Percentiles rank a stretch among this genome's conserved stretches.
phyloP scores from a whole-genome alignment of 2,888 invertebrate genomes.

The Drosophila quinaria region DNA sequence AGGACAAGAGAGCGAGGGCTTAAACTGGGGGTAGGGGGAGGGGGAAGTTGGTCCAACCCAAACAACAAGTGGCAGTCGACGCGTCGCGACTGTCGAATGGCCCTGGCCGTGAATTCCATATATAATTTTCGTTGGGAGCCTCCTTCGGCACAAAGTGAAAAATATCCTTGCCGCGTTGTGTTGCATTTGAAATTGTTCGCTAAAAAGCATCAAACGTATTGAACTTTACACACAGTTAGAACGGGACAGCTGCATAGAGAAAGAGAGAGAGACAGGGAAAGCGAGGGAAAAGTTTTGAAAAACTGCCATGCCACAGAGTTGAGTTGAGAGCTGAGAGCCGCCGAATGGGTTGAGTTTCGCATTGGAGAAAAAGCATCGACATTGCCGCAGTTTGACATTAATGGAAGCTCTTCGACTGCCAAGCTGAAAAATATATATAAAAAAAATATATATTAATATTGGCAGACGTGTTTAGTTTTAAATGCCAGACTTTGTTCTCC shows the following conservation, averaged over 20 bases:
- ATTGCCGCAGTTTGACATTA: slow-evolving; percentile 59
- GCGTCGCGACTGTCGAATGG: slow-evolving; percentile 38
- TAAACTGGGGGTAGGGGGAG: not conserved
- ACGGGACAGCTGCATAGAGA: not conserved
- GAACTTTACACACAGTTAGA: slow-evolving; percentile 39
- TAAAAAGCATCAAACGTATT: slow-evolving; percentile 53
- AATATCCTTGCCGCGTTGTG: slow-evolving; percentile 74
- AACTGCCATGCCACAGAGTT: slow-evolving; percentile 47
- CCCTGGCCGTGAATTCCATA: slow-evolving; percentile 80
- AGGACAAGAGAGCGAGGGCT: not conserved
- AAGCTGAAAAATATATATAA: slow-evolving; percentile 22
- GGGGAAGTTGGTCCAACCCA: slow-evolving; percentile 21
- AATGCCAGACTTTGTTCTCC: slow-evolving; percentile 27
- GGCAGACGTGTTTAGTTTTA: slow-evolving; percentile 62
- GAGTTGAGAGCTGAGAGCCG: slow-evolving; percentile 13
- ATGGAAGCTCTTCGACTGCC: slow-evolving; percentile 41
- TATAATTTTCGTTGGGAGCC: slow-evolving; percentile 64
- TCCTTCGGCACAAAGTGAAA: slow-evolving; percentile 66
- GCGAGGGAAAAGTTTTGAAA: slow-evolving; percentile 41
- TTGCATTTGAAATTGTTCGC: slow-evolving; percentile 68
- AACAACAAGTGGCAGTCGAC: slow-evolving; percentile 35
- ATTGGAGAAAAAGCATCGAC: slow-evolving; percentile 20
- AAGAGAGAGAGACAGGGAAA: not conserved
- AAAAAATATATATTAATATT: slow-evolving; percentile 59
- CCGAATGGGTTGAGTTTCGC: slow-evolving; percentile 24